Evolutionary conservation across 2,888 invertebrate genomes (phyloP).

Genomic region (Ctena decussata): DNA sequence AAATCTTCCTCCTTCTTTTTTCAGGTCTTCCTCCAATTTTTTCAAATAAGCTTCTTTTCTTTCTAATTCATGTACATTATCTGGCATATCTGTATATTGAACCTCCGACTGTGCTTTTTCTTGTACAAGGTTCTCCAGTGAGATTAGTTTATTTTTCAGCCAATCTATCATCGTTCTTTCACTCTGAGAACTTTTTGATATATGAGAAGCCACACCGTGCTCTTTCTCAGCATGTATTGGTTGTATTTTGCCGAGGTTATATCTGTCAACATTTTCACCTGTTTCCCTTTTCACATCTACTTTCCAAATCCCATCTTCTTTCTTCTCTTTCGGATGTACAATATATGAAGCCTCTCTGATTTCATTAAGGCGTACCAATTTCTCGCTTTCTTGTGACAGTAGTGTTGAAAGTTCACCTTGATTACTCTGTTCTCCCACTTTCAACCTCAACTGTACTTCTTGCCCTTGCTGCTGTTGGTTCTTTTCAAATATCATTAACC

Average conservation of each 20-base stretch:
- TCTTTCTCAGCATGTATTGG: background rate
- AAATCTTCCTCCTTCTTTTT: background rate
- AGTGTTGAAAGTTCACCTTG: background rate
- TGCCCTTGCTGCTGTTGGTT: background rate
- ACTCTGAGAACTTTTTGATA: background rate
- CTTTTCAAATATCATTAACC: too few species aligned
- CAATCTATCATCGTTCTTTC: background rate
- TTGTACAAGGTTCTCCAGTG: background rate
- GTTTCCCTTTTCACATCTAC: background rate
- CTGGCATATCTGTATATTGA: too few species aligned
- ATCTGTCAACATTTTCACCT: background rate
- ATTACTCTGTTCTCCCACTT: background rate
- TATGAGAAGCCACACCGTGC: background rate
- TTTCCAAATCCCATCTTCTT: too few species aligned
- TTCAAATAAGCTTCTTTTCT: background rate
- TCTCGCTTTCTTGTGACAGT: too few species aligned
- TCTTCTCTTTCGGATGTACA: background rate
- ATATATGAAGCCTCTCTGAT: background rate
- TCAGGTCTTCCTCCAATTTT: background rate
- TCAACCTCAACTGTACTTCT: background rate
- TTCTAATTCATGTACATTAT: background rate
- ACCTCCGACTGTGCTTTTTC: background rate
- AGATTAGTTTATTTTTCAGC: background rate
- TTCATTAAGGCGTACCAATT: too few species aligned
- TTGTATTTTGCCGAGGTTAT: background rate